These are phyloP conservation scores for Stenodera caucasica DNA, from an alignment of 2,888 invertebrate genomes.

Conservation along the genomic window DNA sequence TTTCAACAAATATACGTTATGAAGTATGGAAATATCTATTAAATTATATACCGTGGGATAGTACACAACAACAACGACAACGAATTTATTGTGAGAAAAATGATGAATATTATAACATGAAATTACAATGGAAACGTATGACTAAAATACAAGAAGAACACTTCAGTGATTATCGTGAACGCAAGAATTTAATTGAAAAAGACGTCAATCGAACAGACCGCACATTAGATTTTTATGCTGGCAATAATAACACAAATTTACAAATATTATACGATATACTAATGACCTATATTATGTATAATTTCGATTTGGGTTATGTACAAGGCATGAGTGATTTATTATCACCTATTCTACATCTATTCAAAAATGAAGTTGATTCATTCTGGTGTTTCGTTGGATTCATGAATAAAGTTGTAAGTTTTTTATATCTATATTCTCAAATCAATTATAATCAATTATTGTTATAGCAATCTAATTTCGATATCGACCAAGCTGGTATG, in stretches of 20 bases:
- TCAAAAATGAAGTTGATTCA: slow-evolving; percentile 92
- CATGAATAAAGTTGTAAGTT: slow-evolving; percentile 88
- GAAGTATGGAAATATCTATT: slow-evolving; percentile 96
- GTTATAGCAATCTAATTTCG: slow-evolving; percentile 73
- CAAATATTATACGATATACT: slow-evolving; percentile 91
- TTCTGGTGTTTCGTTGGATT: slow-evolving; percentile 98
- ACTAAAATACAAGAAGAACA: slow-evolving; percentile 82
- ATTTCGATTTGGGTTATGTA: slow-evolving; percentile 81
- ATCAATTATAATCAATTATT: too few relatives aligned
- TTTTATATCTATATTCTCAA: too few relatives aligned
- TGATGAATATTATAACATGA: slow-evolving; percentile 93
- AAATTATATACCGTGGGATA: slow-evolving; percentile 84
- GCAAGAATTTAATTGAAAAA: slow-evolving; percentile 92
- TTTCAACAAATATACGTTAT: slow-evolving; percentile 71
- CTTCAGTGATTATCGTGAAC: slow-evolving; percentile 85
- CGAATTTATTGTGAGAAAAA: slow-evolving; percentile 71
- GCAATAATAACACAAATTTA: slow-evolving; percentile 90
- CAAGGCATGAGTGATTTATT: slow-evolving; percentile 98
- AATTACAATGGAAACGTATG: slow-evolving; percentile 94
- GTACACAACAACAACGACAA: slow-evolving; percentile 71
- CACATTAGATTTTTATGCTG: slow-evolving; percentile 89
- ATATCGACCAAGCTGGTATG: slow-evolving; percentile 96
- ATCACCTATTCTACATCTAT: slow-evolving; percentile 89
- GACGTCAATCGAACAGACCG: slow-evolving; percentile 95
- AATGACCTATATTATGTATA: slow-evolving; percentile 89